These are phyloP conservation scores for Drosophila nigricruria DNA, from an alignment of 2,888 invertebrate genomes.

Conservation along the genomic window DNA sequence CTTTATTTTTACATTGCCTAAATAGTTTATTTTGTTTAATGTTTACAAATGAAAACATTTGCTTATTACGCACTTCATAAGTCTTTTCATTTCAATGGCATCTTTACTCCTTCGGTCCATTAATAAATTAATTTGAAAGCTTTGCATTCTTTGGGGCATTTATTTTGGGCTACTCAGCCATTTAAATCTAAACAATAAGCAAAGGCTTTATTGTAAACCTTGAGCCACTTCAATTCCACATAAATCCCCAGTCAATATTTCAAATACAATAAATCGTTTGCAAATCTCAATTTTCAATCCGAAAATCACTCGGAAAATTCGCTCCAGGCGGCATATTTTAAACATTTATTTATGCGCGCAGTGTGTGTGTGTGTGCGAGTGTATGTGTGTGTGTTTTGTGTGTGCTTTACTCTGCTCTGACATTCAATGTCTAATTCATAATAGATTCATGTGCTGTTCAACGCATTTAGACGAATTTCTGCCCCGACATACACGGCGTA, in stretches of 20 bases:
- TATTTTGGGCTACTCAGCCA: neutral
- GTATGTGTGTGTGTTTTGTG: slow-evolving; percentile 19
- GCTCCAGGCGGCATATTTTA: slow-evolving; percentile 67
- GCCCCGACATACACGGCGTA: slow-evolving; percentile 69
- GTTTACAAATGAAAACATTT: neutral
- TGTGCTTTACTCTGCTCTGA: slow-evolving; percentile 49
- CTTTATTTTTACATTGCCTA: no score
- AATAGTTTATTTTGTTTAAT: neutral
- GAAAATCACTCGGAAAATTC: slow-evolving; percentile 54
- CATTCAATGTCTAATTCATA: slow-evolving; percentile 81
- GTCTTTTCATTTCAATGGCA: neutral
- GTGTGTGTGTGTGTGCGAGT: slow-evolving; percentile 22
- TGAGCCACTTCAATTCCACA: slow-evolving; percentile 30
- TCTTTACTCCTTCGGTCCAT: neutral
- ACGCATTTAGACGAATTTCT: slow-evolving; percentile 26
- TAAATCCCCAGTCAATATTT: slow-evolving; percentile 40
- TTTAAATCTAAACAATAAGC: neutral
- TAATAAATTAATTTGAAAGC: neutral
- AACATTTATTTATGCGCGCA: slow-evolving; percentile 68
- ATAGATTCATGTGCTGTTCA: slow-evolving; percentile 74
- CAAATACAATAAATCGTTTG: slow-evolving; percentile 43
- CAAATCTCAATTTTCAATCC: slow-evolving; percentile 49
- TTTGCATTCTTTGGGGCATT: neutral
- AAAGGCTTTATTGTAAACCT: slow-evolving; percentile 24
- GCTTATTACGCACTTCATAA: neutral